Evolutionary conservation across 1,140 invertebrate species (phyloP).

Genomic region (Orchestia grillus): DNA sequence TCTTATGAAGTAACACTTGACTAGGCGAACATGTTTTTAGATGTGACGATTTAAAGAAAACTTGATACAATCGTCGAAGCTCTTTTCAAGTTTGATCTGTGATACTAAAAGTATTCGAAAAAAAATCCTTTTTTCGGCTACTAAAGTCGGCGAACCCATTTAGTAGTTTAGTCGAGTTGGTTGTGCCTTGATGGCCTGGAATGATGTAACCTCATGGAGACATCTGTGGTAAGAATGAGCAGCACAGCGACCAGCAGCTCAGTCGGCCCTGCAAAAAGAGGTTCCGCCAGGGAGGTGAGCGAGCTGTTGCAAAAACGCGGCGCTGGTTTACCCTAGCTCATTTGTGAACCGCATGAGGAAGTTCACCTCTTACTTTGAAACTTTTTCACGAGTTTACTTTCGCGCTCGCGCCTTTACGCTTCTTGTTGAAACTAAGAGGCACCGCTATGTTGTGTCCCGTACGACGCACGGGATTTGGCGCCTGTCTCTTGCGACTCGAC

Average conservation of each 20-base stretch:
- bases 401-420: not conserved
- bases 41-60: no score
- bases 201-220: not conserved
- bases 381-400: slow-evolving; percentile 5
- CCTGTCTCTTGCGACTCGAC: not conserved
- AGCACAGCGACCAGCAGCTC: not conserved
- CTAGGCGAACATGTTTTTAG: no score
- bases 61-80: no score
- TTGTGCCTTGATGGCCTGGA: not conserved
- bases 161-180: not conserved
- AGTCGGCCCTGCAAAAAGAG: not conserved
- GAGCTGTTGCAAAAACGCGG: not conserved
- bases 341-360: not conserved
- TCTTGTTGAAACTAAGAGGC: not conserved
- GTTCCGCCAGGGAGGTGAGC: not conserved
- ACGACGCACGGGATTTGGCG: not conserved
- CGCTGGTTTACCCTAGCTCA: not conserved
- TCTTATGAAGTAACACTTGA: no score
- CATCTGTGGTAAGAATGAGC: not conserved
- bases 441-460: not conserved
- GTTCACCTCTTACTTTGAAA: slow-evolving; percentile 23
- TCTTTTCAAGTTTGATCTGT: no score
- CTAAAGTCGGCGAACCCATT: not conserved
- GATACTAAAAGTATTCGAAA: no score
- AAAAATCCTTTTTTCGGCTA: not conserved